Evolutionary conservation across 2,888 invertebrate species (phyloP).

Genomic region (Furcula furcula): DNA sequence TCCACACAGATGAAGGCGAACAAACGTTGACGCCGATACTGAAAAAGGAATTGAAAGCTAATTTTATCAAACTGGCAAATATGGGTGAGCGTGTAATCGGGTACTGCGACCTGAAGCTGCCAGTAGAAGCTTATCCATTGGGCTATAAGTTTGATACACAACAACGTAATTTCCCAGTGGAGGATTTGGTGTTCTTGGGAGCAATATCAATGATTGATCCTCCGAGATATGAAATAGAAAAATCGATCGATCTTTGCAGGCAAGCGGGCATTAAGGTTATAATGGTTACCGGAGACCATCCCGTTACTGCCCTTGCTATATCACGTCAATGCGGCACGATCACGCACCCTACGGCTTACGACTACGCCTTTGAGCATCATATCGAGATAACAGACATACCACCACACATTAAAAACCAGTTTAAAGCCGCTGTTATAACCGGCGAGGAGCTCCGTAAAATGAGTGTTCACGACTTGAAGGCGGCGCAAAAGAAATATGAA

Average conservation of each 20-base stretch:
- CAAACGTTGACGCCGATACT: slow-evolving; percentile 64
- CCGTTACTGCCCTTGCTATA: slow-evolving; percentile 87
- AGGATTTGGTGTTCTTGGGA: slow-evolving; percentile 82
- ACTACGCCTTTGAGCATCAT: slow-evolving; percentile 84
- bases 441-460: slow-evolving; percentile 82
- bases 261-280: slow-evolving; percentile 87
- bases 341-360: slow-evolving; percentile 84
- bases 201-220: slow-evolving; percentile 88
- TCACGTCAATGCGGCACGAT: slow-evolving; percentile 86
- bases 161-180: slow-evolving; percentile 84
- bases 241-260: slow-evolving; percentile 85
- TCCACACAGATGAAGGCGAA: slow-evolving; percentile 80
- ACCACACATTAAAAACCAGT: slow-evolving; percentile 61
- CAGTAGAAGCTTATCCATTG: slow-evolving; percentile 69
- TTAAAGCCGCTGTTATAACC: slow-evolving; percentile 64
- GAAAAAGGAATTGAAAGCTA: slow-evolving; percentile 81
- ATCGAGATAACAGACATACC: slow-evolving; percentile 78
- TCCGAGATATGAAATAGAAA: slow-evolving; percentile 84
- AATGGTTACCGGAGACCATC: slow-evolving; percentile 89
- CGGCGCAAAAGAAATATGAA: slow-evolving; percentile 79
- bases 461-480: slow-evolving; percentile 77
- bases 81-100: slow-evolving; percentile 93
- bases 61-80: slow-evolving; percentile 90
- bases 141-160: slow-evolving; percentile 82
- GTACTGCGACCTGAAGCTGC: slow-evolving; percentile 88